phyloP scores from a whole-genome alignment of 2,113 vertebrate genomes.

The Phoenicopterus ruber region DNA sequence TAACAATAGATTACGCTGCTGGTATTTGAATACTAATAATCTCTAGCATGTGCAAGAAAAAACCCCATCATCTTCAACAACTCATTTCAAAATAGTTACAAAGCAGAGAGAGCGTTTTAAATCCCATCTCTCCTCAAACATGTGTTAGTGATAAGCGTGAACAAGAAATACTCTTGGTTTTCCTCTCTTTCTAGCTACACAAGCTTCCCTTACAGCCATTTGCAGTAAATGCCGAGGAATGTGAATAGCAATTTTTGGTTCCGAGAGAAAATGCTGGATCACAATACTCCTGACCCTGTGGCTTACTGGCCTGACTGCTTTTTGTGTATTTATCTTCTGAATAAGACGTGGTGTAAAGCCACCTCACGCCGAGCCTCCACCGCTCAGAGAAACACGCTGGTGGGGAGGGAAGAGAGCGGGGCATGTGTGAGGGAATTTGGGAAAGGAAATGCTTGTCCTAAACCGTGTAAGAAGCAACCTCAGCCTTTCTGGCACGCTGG shows the following conservation, averaged over 20 bases:
- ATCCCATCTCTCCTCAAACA: not conserved
- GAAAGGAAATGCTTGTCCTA: not conserved
- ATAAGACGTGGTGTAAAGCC: not conserved
- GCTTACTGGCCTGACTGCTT: not conserved
- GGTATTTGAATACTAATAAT: not conserved
- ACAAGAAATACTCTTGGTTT: conserved; percentile 2
- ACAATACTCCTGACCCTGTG: not conserved
- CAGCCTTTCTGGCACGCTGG: not conserved
- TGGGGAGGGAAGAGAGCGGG: not conserved
- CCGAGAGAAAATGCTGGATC: not conserved
- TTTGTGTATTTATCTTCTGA: not conserved
- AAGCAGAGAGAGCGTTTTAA: not conserved
- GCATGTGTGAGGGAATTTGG: not conserved
- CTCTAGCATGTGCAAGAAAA: not conserved
- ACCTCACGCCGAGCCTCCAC: not conserved
- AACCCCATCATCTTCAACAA: not conserved
- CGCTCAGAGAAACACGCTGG: not conserved
- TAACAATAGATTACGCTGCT: not conserved
- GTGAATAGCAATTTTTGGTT: not conserved
- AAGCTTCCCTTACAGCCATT: not conserved
- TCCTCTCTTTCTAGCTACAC: not conserved
- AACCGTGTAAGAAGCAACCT: not conserved
- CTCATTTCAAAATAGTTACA: not conserved
- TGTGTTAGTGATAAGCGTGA: not conserved
- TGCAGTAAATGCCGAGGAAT: not conserved